phyloP scores from a whole-genome alignment of 1,140 invertebrate genomes.

The Cotesia typhae region DNA sequence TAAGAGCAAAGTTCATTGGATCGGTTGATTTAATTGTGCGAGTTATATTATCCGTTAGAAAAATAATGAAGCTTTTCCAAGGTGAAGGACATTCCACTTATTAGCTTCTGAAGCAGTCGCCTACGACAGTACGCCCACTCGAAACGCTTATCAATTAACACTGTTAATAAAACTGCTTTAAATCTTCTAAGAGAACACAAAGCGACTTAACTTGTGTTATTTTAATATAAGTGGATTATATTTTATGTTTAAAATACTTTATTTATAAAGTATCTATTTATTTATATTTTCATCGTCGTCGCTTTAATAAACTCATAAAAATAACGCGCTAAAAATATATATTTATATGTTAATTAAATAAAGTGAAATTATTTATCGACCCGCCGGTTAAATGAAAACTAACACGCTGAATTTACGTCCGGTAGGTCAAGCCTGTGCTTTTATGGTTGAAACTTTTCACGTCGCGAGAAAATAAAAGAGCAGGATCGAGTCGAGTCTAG shows the following conservation, averaged over 20 bases:
- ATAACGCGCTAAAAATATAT: no score
- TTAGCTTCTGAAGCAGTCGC: not conserved
- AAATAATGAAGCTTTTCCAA: constrained; percentile 17
- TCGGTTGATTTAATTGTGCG: constrained; percentile 2
- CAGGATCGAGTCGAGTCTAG: not conserved
- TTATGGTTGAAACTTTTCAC: constrained; percentile 16
- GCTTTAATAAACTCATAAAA: no score
- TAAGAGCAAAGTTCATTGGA: constrained; percentile 13
- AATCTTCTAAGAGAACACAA: no score
- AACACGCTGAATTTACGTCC: constrained; percentile 30
- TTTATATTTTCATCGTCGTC: no score
- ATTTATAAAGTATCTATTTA: no score
- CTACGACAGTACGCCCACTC: not conserved
- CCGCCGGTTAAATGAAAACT: constrained; percentile 11
- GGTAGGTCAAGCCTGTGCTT: constrained; percentile 27
- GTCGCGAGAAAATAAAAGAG: not conserved
- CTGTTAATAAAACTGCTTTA: not conserved
- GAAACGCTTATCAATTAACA: not conserved
- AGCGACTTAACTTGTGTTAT: no score
- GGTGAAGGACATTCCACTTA: constrained; percentile 22
- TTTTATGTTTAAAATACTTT: no score
- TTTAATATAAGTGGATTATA: no score
- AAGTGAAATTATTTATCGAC: no score
- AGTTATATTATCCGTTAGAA: constrained; percentile 3
- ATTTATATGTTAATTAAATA: no score